Conservation (phyloP, 2,888 invertebrate genomes). For the Sminthurides aquaticus region DNA sequence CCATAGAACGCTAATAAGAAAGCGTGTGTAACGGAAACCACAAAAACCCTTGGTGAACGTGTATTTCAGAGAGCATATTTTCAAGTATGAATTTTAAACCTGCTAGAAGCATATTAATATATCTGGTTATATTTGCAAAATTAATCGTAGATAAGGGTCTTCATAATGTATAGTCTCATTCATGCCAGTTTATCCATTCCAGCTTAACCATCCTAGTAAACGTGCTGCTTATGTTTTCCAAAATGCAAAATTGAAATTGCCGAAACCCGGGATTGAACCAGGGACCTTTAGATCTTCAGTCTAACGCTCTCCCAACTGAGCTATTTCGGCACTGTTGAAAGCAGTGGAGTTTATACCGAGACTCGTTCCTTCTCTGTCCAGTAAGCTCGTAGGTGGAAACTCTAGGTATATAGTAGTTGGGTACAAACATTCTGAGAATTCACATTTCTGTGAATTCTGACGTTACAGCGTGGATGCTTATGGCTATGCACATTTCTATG, state of each 20-base stretch:
- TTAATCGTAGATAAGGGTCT: not conserved
- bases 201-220: not conserved
- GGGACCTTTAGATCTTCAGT: conserved; percentile 10
- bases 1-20: too few species aligned
- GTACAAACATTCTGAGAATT: not conserved
- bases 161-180: not conserved
- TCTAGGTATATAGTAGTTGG: too few species aligned
- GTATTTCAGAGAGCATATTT: too few species aligned
- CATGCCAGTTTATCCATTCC: not conserved
- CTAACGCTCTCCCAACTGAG: conserved; percentile 10
- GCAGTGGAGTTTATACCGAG: not conserved
- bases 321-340: conserved; percentile 8
- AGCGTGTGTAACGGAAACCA: too few species aligned
- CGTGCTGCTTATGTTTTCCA: not conserved
- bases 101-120: too few species aligned
- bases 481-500: too few species aligned
- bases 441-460: not conserved
- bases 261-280: conserved; percentile 5
- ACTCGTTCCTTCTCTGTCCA: not conserved
- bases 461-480: too few species aligned
- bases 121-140: not conserved
- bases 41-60: too few species aligned
- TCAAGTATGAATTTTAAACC: too few species aligned
- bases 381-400: too few species aligned
- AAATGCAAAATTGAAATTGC: conserved; percentile 1